A percentile compares a stretch with the other conserved stretches of the same genome.
Evolutionary conservation across 2,113 vertebrate species (phyloP).

Genomic region (Amia ocellicauda): DNA sequence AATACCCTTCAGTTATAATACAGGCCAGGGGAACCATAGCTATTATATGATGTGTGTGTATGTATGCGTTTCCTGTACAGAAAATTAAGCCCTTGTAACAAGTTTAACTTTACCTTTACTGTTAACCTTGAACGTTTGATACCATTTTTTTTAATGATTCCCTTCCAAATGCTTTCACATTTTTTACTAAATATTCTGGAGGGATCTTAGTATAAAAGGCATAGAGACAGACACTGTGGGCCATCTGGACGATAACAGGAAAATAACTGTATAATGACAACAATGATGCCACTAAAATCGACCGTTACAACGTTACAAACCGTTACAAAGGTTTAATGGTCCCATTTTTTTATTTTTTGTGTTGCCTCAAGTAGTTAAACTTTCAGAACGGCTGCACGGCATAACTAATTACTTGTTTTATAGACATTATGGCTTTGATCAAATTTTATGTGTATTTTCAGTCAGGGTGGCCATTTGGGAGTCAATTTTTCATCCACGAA

Average conservation of each 20-base stretch:
- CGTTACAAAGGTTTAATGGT: constrained; percentile 41
- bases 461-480: constrained; percentile 3
- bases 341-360: constrained; percentile 22
- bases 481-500: background rate
- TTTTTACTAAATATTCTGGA: constrained; percentile 42
- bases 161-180: constrained; percentile 39
- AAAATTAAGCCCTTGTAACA: no score
- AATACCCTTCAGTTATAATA: background rate
- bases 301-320: constrained; percentile 48
- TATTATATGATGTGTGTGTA: background rate
- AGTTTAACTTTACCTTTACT: background rate
- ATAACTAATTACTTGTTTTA: constrained; percentile 40
- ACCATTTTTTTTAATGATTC: constrained; percentile 49
- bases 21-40: background rate
- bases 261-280: constrained; percentile 35
- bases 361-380: constrained; percentile 27
- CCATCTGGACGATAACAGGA: constrained; percentile 47
- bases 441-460: constrained; percentile 6
- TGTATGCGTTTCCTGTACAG: no score
- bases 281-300: constrained; percentile 42
- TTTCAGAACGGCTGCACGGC: constrained; percentile 34
- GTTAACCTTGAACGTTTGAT: constrained; percentile 46
- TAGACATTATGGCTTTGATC: constrained; percentile 21
- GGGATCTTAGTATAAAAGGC: constrained; percentile 4
- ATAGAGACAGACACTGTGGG: constrained; percentile 7